A percentile compares a stretch with the other conserved stretches of the same genome.
phyloP scores from a whole-genome alignment of 2,888 invertebrate genomes.

The Adelognathus sp. region DNA sequence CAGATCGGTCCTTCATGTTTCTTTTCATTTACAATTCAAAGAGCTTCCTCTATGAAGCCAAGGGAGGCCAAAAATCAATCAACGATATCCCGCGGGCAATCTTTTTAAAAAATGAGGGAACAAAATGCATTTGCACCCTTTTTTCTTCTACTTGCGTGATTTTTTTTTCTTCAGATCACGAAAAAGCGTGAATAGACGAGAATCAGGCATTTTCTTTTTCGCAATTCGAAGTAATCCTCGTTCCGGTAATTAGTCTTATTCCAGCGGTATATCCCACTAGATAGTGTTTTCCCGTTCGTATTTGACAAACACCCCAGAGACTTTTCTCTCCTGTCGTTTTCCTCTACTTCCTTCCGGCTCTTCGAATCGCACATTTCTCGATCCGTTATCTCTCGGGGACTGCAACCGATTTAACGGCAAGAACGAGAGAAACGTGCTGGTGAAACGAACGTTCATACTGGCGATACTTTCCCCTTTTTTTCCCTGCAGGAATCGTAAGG shows the following conservation, averaged over 20 bases:
- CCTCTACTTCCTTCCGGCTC: background rate
- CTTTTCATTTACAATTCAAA: too few species aligned
- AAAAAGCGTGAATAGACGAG: background rate
- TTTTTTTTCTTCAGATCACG: too few species aligned
- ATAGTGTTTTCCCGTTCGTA: conserved; percentile 14
- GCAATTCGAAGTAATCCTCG: background rate
- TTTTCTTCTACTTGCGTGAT: too few species aligned
- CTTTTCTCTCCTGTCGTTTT: background rate
- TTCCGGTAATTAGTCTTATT: conserved; percentile 25
- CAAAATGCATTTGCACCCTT: too few species aligned
- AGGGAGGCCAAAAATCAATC: too few species aligned
- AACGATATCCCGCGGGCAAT: too few species aligned
- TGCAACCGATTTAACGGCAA: conserved; percentile 2
- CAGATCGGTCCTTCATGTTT: too few species aligned
- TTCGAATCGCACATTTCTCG: background rate
- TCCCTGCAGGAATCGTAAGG: background rate
- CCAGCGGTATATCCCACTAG: background rate
- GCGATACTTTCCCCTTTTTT: conserved; percentile 7
- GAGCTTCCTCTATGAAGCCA: too few species aligned
- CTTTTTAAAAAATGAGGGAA: too few species aligned
- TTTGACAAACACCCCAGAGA: conserved; percentile 12
- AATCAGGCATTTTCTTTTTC: background rate
- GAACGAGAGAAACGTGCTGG: conserved; percentile 7
- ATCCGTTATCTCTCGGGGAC: background rate
- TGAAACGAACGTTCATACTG: background rate